These are phyloP conservation scores for Aptenodytes patagonicus DNA, from an alignment of 2,113 vertebrate species.

Conservation along the genomic window DNA sequence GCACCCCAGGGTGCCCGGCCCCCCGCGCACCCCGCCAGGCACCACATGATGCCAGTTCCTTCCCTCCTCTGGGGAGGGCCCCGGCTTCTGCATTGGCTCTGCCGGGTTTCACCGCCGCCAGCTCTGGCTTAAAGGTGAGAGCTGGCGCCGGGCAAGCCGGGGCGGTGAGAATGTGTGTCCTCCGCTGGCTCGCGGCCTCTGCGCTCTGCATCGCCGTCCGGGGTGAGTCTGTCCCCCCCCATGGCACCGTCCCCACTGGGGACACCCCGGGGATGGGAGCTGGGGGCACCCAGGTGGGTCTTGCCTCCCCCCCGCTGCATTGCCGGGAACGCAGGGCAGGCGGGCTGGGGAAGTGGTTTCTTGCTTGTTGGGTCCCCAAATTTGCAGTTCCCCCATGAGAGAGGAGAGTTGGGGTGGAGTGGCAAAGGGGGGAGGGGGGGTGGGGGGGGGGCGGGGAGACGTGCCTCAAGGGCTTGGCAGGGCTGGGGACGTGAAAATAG, in stretches of 20 bases:
- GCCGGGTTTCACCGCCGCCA: not conserved
- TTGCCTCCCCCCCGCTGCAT: rapidly evolving
- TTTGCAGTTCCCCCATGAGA: not conserved
- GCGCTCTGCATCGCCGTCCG: not conserved
- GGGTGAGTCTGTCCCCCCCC: not conserved
- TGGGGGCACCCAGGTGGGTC: not conserved
- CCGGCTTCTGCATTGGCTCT: not conserved
- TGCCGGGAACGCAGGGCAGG: rapidly evolving
- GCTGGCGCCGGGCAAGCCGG: not conserved
- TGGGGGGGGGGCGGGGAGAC: rapidly evolving
- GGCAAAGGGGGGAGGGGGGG: not conserved
- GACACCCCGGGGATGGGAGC: not conserved
- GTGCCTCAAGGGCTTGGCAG: not conserved
- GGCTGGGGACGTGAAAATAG: not conserved
- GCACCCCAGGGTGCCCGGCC: not conserved
- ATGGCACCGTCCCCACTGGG: not conserved
- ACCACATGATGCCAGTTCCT: not conserved
- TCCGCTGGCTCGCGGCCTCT: not conserved
- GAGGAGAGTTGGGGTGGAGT: not conserved
- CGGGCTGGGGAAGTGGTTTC: not conserved
- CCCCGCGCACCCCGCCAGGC: not conserved
- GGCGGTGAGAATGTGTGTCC: not conserved
- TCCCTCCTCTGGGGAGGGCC: conserved; percentile 40
- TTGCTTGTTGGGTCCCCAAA: not conserved
- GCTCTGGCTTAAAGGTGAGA: not conserved